Evolutionary conservation across 2,113 vertebrate genomes (phyloP), one percentile per base, ranked within the genome.

Genomic region (Mormyrus iriodes): DNA sequence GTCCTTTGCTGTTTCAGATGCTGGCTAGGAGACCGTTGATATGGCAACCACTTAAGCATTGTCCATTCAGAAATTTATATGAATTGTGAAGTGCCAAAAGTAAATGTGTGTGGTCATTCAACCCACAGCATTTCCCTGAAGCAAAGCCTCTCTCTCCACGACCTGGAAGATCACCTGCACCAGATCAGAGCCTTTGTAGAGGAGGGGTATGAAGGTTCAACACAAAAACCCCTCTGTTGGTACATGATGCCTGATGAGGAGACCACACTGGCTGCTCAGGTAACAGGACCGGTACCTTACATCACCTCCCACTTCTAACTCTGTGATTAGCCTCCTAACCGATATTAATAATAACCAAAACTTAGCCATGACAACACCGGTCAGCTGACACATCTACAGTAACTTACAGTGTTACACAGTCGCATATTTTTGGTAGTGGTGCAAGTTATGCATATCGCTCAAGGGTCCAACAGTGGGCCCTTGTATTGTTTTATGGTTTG

Each of bases 161-260:
- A 99, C 79, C 51, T 99, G 95, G 98, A 99, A 92, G 95, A 97
- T 93, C 97, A 98, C 91, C 52, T 99, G 58, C 95, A 94, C 92
- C 97, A 97, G 93, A 96, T 99, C 93, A 94, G 98, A 90, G 95
- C 94, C 5, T 93, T 95, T 88, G 95, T 98, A 90, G 98, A 99
- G 92, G 90, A 95, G 3, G 92, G 91, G 4, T 91, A 94, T 3
- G 92, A 91, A 42, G 89, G 89, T 86, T 89, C 91, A 39, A 48
- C 89, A 92, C 93, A 92, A 88, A 89, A 95, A 51, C 92, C 95
- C 1, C 94, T 99, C 73, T 97, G 97, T 91, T 96, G 95, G 90
- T 99, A 97, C 93, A 95, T 99, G 96, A 96, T 99, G 96, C 96
- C 98, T 39, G 97, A 98, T 91, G 98, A 98, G 91, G 97, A 99